Evolutionary conservation across 2,888 invertebrate genomes (phyloP).

Genomic region (Eupelmus urozonus): DNA sequence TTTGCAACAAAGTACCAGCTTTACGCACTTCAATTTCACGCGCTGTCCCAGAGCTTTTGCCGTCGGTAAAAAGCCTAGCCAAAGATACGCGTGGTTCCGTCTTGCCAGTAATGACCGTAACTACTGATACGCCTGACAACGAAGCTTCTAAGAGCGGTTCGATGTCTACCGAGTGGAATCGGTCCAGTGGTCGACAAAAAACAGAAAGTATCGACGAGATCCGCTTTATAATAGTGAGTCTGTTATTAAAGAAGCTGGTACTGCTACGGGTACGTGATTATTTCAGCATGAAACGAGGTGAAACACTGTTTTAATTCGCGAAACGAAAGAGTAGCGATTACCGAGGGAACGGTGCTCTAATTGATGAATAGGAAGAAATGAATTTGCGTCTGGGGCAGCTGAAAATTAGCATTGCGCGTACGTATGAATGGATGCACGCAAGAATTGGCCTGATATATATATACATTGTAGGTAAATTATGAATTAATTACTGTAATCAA

Average conservation of each 20-base stretch:
- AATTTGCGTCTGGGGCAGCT: no score
- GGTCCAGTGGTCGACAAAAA: not conserved
- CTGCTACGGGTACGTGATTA: no score
- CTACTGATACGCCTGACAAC: conserved; percentile 42
- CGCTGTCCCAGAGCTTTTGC: not conserved
- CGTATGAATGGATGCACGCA: not conserved
- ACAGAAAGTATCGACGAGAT: not conserved
- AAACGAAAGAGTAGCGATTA: no score
- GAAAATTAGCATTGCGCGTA: not conserved
- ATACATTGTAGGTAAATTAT: conserved; percentile 3
- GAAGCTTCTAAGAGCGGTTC: no score
- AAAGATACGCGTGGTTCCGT: not conserved
- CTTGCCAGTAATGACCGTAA: conserved; percentile 42
- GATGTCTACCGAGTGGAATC: no score
- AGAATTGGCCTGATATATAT: not conserved
- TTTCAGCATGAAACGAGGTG: no score
- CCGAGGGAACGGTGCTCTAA: no score
- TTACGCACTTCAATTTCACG: conserved; percentile 29
- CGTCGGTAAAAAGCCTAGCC: not conserved
- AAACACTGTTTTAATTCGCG: no score
- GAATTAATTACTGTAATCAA: conserved; percentile 23
- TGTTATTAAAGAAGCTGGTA: no score
- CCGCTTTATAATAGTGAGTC: no score
- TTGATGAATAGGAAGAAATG: no score
- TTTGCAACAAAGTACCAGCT: conserved; percentile 18